A percentile compares a stretch with the other conserved stretches of the same genome.
phyloP scores from a whole-genome alignment of 2,113 vertebrate species.

The Emberiza fucata region DNA sequence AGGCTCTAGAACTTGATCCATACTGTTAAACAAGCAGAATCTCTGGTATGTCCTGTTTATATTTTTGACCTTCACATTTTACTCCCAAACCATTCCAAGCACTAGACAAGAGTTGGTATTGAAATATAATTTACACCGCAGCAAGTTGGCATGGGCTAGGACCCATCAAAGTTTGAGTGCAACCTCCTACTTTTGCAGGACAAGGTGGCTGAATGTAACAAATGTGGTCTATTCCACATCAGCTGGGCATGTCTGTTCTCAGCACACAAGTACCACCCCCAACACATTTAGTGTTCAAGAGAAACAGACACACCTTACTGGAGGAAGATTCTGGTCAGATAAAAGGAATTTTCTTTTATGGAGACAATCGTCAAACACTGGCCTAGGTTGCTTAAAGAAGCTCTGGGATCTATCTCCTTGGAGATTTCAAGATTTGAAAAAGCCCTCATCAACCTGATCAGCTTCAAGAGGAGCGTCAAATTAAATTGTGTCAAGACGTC shows the following conservation, averaged over 20 bases:
- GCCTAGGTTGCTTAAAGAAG: neutral
- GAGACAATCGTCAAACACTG: neutral
- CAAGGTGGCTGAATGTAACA: neutral
- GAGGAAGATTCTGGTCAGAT: neutral
- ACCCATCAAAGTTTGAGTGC: neutral
- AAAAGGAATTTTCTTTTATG: neutral
- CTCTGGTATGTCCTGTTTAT: neutral
- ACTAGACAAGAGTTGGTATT: neutral
- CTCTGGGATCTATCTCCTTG: neutral
- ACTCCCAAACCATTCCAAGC: neutral
- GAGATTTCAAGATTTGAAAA: neutral
- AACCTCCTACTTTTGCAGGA: neutral
- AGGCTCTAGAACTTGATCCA: neutral
- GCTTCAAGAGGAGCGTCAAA: rapidly evolving
- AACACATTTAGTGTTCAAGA: neutral
- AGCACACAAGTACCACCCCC: neutral
- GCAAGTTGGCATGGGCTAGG: neutral
- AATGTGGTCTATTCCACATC: neutral
- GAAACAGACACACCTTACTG: neutral
- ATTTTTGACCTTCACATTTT: neutral
- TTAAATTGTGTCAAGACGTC: neutral
- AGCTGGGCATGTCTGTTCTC: neutral
- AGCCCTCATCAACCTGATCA: neutral
- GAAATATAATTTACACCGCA: no score
- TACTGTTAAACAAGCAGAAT: neutral